Conservation (phyloP, 2,888 invertebrate species). For the Drosophila anomelani region DNA sequence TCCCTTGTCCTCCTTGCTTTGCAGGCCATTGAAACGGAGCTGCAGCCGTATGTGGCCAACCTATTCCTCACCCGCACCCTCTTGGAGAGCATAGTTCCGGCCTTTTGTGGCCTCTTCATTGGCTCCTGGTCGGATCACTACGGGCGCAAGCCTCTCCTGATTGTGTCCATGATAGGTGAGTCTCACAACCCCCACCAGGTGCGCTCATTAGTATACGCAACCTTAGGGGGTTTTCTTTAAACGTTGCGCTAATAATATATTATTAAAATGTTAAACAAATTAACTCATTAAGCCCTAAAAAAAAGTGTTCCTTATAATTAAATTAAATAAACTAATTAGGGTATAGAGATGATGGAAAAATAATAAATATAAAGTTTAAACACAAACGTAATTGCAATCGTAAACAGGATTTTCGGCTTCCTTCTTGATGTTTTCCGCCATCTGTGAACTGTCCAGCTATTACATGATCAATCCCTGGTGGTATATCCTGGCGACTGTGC, state of each 20-base stretch:
- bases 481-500: slow-evolving; percentile 86
- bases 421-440: slow-evolving; percentile 75
- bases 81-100: slow-evolving; percentile 88
- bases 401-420: slow-evolving; percentile 77
- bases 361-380: background rate
- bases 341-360: background rate
- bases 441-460: slow-evolving; percentile 77
- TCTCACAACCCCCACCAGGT: background rate
- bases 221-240: background rate
- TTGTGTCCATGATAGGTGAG: slow-evolving; percentile 88
- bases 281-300: background rate
- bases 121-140: slow-evolving; percentile 93
- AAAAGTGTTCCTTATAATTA: background rate
- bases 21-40: slow-evolving; percentile 85
- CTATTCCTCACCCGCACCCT: slow-evolving; percentile 87
- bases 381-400: background rate
- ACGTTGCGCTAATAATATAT: background rate
- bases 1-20: background rate
- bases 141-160: slow-evolving; percentile 90
- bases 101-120: slow-evolving; percentile 88
- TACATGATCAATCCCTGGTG: slow-evolving; percentile 83
- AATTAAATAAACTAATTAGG: too few relatives aligned
- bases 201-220: background rate
- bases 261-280: background rate
- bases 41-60: slow-evolving; percentile 88